These are phyloP conservation scores for Calcarius lapponicus DNA, from an alignment of 2,797 vertebrate species.

Conservation along the genomic window DNA sequence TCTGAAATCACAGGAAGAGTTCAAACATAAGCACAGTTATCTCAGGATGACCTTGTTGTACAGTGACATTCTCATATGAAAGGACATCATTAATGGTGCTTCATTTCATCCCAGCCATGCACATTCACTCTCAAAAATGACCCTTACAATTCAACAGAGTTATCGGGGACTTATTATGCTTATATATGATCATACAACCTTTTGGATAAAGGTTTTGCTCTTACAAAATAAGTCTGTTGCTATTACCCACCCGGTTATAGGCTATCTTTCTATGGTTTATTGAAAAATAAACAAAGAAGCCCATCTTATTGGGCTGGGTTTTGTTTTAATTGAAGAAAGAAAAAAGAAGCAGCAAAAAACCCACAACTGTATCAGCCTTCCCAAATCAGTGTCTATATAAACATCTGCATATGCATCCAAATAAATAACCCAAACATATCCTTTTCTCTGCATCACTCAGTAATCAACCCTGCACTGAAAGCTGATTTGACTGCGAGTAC, in stretches of 20 bases:
- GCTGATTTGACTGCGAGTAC: not conserved
- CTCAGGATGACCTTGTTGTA: not conserved
- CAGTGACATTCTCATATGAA: not conserved
- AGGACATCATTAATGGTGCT: not conserved
- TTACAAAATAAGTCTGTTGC: not conserved
- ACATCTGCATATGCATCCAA: not conserved
- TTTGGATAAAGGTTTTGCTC: not conserved
- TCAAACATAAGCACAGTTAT: not conserved
- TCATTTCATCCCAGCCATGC: not conserved
- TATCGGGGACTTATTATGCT: not conserved
- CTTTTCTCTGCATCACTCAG: not conserved
- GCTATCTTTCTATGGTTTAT: not conserved
- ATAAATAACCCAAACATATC: not conserved
- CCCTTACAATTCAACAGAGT: not conserved
- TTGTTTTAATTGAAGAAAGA: not conserved
- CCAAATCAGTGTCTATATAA: not conserved
- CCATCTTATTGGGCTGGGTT: not conserved
- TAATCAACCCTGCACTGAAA: slow-evolving; percentile 13
- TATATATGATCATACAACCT: not conserved
- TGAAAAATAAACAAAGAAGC: not conserved
- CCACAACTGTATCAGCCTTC: not conserved
- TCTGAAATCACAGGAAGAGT: slow-evolving; percentile 74
- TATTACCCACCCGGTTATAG: not conserved
- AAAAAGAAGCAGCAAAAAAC: not conserved
- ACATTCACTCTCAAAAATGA: not conserved